phyloP scores from a whole-genome alignment of 2,113 vertebrate genomes.

The Leucoraja erinaceus region DNA sequence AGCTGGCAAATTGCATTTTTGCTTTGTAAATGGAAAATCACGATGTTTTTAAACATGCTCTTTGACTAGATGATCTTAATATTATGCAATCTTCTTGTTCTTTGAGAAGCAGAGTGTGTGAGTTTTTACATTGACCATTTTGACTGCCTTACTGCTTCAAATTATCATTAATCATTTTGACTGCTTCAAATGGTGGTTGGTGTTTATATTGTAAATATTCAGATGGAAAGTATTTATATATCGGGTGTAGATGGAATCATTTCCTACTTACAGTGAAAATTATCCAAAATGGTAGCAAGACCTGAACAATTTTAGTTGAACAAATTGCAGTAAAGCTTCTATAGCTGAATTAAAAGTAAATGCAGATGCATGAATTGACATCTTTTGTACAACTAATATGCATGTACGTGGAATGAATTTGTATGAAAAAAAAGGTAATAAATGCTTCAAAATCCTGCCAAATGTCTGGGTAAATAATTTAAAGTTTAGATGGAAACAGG shows the following conservation, averaged over 20 bases:
- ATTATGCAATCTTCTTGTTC: neutral
- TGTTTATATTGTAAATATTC: neutral
- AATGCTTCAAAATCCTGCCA: neutral
- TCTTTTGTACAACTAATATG: conserved; percentile 4
- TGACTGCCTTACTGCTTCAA: neutral
- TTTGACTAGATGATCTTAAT: neutral
- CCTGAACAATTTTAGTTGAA: neutral
- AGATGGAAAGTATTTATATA: neutral
- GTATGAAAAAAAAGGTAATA: neutral
- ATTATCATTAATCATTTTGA: no score
- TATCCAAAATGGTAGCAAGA: neutral
- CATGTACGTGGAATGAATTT: conserved; percentile 17
- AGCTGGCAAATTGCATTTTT: neutral
- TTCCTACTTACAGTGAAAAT: neutral
- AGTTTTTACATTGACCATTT: neutral
- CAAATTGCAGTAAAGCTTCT: no score
- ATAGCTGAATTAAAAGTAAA: neutral
- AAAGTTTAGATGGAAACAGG: neutral
- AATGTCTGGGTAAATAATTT: conserved; percentile 5
- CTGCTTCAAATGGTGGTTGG: neutral
- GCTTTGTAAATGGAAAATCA: neutral
- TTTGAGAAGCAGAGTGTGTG: neutral
- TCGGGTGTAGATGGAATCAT: neutral
- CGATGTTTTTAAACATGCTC: neutral
- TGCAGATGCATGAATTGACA: neutral